Base-by-base conservation (phyloP, 2,888 invertebrate genomes). In the Epinotia ramella region DNA sequence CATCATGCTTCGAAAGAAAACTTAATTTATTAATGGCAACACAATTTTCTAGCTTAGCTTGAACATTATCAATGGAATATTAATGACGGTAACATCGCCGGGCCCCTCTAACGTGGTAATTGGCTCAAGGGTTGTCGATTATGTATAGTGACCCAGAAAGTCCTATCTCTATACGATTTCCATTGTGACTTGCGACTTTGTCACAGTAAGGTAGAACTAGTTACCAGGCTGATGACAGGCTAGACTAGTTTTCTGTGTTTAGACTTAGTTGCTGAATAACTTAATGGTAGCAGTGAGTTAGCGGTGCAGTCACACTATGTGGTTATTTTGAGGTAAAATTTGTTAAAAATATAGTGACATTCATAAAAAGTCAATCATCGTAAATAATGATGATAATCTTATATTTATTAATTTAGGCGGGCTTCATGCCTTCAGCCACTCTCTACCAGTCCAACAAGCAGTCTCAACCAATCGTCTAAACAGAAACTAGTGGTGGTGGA, bases 201-300 rank as follows among this genome's bases (percentile, higher is more conserved):
- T 53, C 49, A 16, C 13, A 49, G 49, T 49, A 49, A 53, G n/a
- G 53, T 53, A 28, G 4, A 24, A 59, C 59, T 28, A 24, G 59
- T 60, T 16, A 13, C 59, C 24, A 6, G 57, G 28, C 59, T 12
- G 59, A 60, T 60, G 20, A 60, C 59, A 60, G 59, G 59, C 59
- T 28, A 5, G 5, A 60, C 59, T 28, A 60, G 59, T 60, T 28
- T 28, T 40, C 7, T 16, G 59, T 59, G 12, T 60, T 28, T 60
- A 60, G 59, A 24, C 59, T 60, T 24, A 28, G 24, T 16, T 60
- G 24, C 13, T 28, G 24, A 24, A 60, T 60, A 60, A 24, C 28
- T 53, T n/a, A 53, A 53, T 53, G n/a, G 53, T 7, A n/a, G 53
- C 7, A 7, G n/a, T n/a, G 6, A n/a, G 53, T 53, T 13, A 53